phyloP scores from a whole-genome alignment of 2,888 invertebrate genomes.

The Crematogaster levior region DNA sequence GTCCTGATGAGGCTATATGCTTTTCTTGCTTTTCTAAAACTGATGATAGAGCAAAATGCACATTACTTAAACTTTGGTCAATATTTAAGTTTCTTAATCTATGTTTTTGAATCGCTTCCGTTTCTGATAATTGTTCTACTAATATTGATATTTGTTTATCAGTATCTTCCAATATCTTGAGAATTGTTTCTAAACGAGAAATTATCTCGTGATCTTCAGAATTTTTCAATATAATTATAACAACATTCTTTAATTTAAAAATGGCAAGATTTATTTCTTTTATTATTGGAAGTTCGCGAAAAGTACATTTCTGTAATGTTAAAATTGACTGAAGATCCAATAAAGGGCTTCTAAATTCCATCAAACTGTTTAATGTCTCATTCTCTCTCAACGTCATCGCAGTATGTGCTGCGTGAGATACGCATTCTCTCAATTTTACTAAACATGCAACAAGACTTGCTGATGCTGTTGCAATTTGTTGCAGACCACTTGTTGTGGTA shows the following conservation, averaged over 20 bases:
- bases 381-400: slow-evolving; percentile 79
- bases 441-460: slow-evolving; percentile 77
- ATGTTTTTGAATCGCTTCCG: slow-evolving; percentile 55
- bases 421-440: slow-evolving; percentile 77
- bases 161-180: slow-evolving; percentile 77
- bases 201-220: slow-evolving; percentile 79
- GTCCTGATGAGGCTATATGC: slow-evolving; percentile 52
- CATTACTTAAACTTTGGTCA: slow-evolving; percentile 75
- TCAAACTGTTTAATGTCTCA: slow-evolving; percentile 77
- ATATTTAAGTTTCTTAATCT: slow-evolving; percentile 69
- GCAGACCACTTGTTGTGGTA: slow-evolving; percentile 20
- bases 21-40: slow-evolving; percentile 75
- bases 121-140: slow-evolving; percentile 57
- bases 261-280: slow-evolving; percentile 88
- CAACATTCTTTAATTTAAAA: slow-evolving; percentile 88
- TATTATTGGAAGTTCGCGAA: slow-evolving; percentile 87
- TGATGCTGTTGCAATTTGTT: slow-evolving; percentile 57
- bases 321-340: slow-evolving; percentile 77
- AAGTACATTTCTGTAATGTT: slow-evolving; percentile 81
- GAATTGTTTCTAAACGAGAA: slow-evolving; percentile 70
- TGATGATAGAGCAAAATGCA: slow-evolving; percentile 79
- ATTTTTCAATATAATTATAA: slow-evolving; percentile 90
- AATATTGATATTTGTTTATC: slow-evolving; percentile 73
- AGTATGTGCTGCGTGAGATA: slow-evolving; percentile 79
- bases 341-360: slow-evolving; percentile 79